Percentiles rank a stretch among this genome's conserved stretches.
Conservation (phyloP, 92 coral and sea anemone species). For the Umimayanthus chanpuru region DNA sequence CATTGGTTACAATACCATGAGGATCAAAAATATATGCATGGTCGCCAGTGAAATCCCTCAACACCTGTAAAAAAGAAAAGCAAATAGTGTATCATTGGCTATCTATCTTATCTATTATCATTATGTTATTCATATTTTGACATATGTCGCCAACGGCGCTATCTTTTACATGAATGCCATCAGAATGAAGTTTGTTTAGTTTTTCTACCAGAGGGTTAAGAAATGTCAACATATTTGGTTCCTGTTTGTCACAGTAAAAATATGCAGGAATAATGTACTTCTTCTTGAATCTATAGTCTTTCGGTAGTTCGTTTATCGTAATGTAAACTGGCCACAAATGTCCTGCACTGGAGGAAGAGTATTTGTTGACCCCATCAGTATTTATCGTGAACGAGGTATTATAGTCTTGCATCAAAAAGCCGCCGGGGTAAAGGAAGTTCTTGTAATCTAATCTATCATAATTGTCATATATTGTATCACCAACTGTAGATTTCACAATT, state of each 20-base stretch:
- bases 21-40: no score
- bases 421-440: slow-evolving; percentile 54
- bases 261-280: slow-evolving; percentile 63
- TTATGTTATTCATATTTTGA: no score
- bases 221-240: slow-evolving; percentile 60
- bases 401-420: slow-evolving; percentile 41
- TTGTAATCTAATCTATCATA: not conserved
- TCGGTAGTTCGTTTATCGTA: slow-evolving; percentile 62
- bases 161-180: slow-evolving; percentile 44
- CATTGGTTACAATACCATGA: no score
- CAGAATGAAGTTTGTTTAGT: slow-evolving; percentile 43
- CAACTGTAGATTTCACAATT: not conserved
- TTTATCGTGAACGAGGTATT: slow-evolving; percentile 64
- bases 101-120: no score
- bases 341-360: slow-evolving; percentile 60
- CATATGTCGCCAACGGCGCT: slow-evolving; percentile 59
- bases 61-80: no score
- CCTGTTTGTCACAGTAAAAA: slow-evolving; percentile 63
- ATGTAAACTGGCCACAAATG: slow-evolving; percentile 67
- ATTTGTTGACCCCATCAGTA: slow-evolving; percentile 66
- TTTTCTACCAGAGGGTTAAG: slow-evolving; percentile 57
- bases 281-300: slow-evolving; percentile 53
- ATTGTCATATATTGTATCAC: not conserved
- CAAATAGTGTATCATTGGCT: no score
- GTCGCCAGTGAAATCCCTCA: no score